phyloP scores from a whole-genome alignment of 2,888 invertebrate genomes.

The Augochlorella aurata region DNA sequence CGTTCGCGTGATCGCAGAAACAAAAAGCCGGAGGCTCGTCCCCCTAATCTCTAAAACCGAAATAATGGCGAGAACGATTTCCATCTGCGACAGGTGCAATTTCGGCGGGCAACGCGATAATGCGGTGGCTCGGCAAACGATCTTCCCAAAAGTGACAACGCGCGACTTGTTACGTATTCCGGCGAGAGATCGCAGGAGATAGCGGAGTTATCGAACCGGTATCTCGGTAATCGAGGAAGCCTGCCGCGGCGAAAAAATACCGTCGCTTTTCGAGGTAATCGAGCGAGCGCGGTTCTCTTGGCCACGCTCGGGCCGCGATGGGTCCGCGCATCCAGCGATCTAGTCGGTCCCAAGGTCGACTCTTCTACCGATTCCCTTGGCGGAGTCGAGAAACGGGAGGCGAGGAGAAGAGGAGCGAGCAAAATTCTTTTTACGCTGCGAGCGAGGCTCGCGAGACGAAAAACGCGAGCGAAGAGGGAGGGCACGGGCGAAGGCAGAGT shows the following conservation, averaged over 20 bases:
- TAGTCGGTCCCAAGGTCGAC: conserved; percentile 25
- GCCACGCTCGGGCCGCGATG: too few relatives aligned
- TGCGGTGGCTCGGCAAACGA: background rate
- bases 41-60: conserved; percentile 1
- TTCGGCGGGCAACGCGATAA: conserved; percentile 31
- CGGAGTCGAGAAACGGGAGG: background rate
- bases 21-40: too few relatives aligned
- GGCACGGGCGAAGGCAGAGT: background rate
- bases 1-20: too few relatives aligned
- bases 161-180: conserved; percentile 32
- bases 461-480: background rate
- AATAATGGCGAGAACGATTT: conserved; percentile 27
- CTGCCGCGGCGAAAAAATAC: background rate
- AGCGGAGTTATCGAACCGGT: background rate
- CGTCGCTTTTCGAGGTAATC: background rate
- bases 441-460: background rate
- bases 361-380: background rate
- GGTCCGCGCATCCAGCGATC: background rate
- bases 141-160: conserved; percentile 49
- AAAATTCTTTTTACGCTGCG: conserved; percentile 5
- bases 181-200: conserved; percentile 32
- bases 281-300: background rate
- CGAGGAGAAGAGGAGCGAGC: too few relatives aligned
- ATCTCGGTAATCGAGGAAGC: background rate
- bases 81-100: conserved; percentile 62